These are phyloP conservation scores for Bursaphelenchus okinawaensis DNA, from an alignment of 2,888 invertebrate genomes.

Conservation along the genomic window DNA sequence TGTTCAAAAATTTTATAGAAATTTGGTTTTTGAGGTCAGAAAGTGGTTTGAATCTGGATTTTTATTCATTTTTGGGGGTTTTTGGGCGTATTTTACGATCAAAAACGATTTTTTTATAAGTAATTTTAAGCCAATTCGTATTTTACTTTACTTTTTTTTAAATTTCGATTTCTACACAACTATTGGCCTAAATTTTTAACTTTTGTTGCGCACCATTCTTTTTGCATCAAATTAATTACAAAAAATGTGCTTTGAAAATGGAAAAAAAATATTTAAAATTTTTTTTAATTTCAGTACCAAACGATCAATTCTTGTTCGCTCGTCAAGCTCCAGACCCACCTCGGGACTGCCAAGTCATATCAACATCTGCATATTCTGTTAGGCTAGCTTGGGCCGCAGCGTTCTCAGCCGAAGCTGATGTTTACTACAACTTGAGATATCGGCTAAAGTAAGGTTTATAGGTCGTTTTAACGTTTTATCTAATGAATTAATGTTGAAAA, in stretches of 20 bases:
- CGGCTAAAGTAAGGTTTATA: constrained; percentile 41
- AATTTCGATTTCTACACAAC: no score
- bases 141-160: no score
- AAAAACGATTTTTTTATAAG: no score
- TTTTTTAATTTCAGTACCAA: constrained; percentile 41
- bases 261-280: not conserved
- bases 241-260: not conserved
- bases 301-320: constrained; percentile 56
- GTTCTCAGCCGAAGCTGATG: constrained; percentile 49
- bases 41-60: no score
- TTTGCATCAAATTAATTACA: no score
- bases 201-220: no score
- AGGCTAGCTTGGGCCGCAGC: constrained; percentile 54
- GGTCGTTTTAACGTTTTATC: not conserved
- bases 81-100: no score
- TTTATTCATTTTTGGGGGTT: no score
- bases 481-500: not conserved
- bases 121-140: no score
- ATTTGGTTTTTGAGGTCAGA: not conserved
- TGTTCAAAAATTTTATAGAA: not conserved
- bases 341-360: constrained; percentile 52
- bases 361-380: constrained; percentile 55
- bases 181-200: no score
- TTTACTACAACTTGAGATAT: constrained; percentile 45
- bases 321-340: constrained; percentile 56